Base-by-base conservation (phyloP, 2,888 invertebrate species). In the Eupithecia abbreviata region DNA sequence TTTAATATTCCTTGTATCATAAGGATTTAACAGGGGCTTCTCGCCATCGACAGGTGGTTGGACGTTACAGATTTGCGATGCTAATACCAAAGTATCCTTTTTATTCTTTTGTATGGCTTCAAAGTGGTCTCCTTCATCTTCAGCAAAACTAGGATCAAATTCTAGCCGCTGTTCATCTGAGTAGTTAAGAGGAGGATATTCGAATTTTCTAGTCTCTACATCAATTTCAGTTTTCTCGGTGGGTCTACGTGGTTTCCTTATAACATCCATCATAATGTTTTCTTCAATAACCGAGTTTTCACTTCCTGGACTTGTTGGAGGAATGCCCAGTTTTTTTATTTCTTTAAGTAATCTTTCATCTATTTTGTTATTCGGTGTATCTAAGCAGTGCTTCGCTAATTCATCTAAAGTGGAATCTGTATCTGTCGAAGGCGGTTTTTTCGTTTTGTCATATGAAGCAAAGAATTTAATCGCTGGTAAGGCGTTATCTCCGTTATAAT, bases 271-370 rank as follows among this genome's bases (percentile, higher is more conserved):
- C 80, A 84, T 66, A 6, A 83, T 74, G 45, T 83, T 83, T 49
- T 81, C 81, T 42, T 84, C 80, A 4, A 78, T 74, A 4, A 77
- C 12, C 7, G 79, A 68, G 13, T 62, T 66, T 58, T 74, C 76
- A 47, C 66, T 47, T 47, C 69, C 66, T 55, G 69, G 70, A 55
- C 74, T 72, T 2, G 80, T 62, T 7, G 82, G 79, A 43, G 85
- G 81, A 13, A 85, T 76, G 5, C 82, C 85, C 0, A 85, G 69
- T 71, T 84, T 84, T 47, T 85, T 82, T 82, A 90, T 86, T 83
- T 89, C 89, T 74, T 83, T 84, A 0, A 88, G 72, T 42, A 90
- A 65, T 43, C 81, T 79, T 71, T 86, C 81, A 49, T 90, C 90
- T 47, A 90, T 85, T 72, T 86, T 76, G 18, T 77, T 77, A 10